Conservation (phyloP, 1,140 invertebrate genomes). For the Drosophila biarmipes region DNA sequence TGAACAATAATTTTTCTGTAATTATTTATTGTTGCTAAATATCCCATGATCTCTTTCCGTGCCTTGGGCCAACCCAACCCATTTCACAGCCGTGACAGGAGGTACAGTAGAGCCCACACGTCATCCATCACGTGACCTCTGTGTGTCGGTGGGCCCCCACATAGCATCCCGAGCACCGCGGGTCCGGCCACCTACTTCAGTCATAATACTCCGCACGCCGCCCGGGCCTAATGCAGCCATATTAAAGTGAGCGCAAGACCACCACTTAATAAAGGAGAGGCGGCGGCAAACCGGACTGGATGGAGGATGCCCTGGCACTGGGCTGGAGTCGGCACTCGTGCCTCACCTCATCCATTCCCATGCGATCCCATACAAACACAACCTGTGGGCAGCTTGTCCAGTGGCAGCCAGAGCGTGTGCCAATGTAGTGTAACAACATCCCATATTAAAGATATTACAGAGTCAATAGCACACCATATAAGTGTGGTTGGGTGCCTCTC, state of each 20-base stretch:
- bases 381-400: conserved; percentile 64
- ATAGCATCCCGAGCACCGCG: conserved; percentile 22
- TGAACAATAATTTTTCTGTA: background rate
- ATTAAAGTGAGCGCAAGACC: conserved; percentile 75
- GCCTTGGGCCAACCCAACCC: background rate
- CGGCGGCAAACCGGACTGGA: conserved; percentile 41
- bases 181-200: conserved; percentile 74
- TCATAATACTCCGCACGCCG: conserved; percentile 72
- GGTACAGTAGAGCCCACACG: conserved; percentile 54
- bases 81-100: background rate
- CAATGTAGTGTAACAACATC: conserved; percentile 83
- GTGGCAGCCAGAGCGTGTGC: conserved; percentile 83
- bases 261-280: conserved; percentile 65
- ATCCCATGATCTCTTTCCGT: background rate
- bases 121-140: conserved; percentile 67
- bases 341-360: conserved; percentile 7
- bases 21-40: background rate
- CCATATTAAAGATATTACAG: conserved; percentile 83
- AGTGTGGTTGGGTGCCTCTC: conserved; percentile 59
- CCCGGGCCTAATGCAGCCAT: conserved; percentile 68
- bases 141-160: conserved; percentile 36
- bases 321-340: conserved; percentile 29
- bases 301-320: conserved; percentile 15
- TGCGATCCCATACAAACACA: conserved; percentile 15
- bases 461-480: conserved; percentile 82